Base-by-base conservation (phyloP, 2,888 invertebrate species). In the Papilio demoleus region DNA sequence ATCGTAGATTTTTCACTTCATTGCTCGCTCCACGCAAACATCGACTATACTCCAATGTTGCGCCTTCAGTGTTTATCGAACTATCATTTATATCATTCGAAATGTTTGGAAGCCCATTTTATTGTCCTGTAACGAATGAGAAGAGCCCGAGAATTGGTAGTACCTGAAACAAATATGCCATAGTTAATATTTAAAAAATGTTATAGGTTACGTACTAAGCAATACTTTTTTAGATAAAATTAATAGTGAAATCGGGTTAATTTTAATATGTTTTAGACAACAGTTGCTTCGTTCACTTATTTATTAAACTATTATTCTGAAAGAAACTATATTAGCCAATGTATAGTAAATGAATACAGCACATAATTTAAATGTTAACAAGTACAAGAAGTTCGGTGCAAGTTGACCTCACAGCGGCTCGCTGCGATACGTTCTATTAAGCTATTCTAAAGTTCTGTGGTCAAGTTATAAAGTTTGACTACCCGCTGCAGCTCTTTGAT, bases 1-100 rank as follows among this genome's bases (percentile, higher is more conserved):
- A 96, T 96, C 81, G 84, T 87, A 75, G 74, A 75, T 77, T 78
- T 71, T 75, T 85, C 83, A 87, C 79, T 84, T 80, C 90, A 90
- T 88, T 76, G 79, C 81, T 72, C 70, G 27, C 63, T 50, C 12
- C 27, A 27, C 64, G 68, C 59, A 50, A 61, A 36, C 60, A 27
- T 24, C 59, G 42, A 50, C 42, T 62, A 34, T 36, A 62, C 62
- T 62, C 22, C 22, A 53, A 5, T 31, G 42, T 42, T 31, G 22
- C 24, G 34, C 34, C 34, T 62, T 61, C 68, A 38, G 60, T 64
- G 59, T 59, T 19, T 38, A 27, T 47, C 40, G 31, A 64, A 59
- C 19, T n/a, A 45, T 34, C 63, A 17, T 63, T 59, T 27, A 34
- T 58, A 36, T 42, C 42, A 24, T 31, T 31, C 31, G 45, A 58